A percentile compares a stretch with the other conserved stretches of the same genome.
Evolutionary conservation across 2,797 vertebrate genomes (phyloP).

Genomic region (Sparidentex hasta): DNA sequence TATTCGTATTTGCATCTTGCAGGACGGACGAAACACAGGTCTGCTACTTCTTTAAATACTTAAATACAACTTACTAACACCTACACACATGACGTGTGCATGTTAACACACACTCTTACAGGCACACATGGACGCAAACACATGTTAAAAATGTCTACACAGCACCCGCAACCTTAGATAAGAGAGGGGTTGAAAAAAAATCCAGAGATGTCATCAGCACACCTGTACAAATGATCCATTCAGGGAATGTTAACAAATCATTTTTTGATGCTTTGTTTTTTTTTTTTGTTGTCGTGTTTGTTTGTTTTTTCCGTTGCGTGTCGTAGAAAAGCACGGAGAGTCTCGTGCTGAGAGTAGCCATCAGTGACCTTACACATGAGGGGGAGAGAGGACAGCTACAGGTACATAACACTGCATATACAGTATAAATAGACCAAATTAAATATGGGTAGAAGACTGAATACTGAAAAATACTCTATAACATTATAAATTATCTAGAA

Average conservation of each 20-base stretch:
- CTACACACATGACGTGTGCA: constrained; percentile 52
- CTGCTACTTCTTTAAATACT: constrained; percentile 63
- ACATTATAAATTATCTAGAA: constrained; percentile 87
- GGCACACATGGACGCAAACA: constrained; percentile 37
- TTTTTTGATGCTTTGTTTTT: constrained; percentile 34
- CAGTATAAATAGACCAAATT: constrained; percentile 93
- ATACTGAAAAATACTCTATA: constrained; percentile 93
- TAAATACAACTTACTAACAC: constrained; percentile 69
- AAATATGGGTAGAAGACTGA: constrained; percentile 94
- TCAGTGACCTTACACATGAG: constrained; percentile 75
- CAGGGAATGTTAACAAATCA: constrained; percentile 84
- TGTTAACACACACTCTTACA: constrained; percentile 52
- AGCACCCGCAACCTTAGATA: constrained; percentile 57
- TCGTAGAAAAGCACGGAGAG: constrained; percentile 67
- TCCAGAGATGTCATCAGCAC: constrained; percentile 65
- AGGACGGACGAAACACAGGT: constrained; percentile 59
- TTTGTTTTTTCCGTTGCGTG: constrained; percentile 33
- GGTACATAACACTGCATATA: constrained; percentile 92
- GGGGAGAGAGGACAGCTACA: constrained; percentile 61
- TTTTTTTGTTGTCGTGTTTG: not conserved
- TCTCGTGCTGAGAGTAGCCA: constrained; percentile 65
- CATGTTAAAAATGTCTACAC: constrained; percentile 58
- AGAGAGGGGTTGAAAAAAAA: constrained; percentile 39
- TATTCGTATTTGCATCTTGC: constrained; percentile 71
- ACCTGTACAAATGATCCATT: constrained; percentile 72